These are phyloP conservation scores for Lagopus leucura DNA, from an alignment of 2,113 vertebrate genomes.

Conservation along the genomic window DNA sequence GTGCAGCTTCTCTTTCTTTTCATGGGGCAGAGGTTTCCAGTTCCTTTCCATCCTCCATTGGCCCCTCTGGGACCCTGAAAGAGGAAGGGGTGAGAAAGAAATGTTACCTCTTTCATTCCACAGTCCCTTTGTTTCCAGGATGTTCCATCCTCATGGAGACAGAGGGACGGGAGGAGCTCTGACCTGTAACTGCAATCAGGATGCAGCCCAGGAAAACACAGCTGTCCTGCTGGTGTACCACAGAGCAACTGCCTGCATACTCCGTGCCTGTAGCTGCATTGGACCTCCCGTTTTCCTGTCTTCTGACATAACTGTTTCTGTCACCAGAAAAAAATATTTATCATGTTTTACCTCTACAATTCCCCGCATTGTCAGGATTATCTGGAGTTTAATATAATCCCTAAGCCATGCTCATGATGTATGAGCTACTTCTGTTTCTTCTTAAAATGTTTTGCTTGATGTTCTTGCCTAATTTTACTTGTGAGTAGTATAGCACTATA, in stretches of 20 bases:
- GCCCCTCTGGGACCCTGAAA: background rate
- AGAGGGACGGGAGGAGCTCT: background rate
- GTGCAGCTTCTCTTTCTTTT: background rate
- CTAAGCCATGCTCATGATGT: background rate
- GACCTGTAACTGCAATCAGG: background rate
- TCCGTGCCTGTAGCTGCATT: fast-evolving
- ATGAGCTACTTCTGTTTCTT: background rate
- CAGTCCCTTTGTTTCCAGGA: background rate
- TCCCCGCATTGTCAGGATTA: background rate
- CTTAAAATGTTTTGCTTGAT: background rate
- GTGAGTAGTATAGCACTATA: background rate
- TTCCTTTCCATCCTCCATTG: background rate
- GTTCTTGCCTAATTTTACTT: conserved; percentile 13
- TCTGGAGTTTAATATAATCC: conserved; percentile 15
- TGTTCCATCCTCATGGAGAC: background rate
- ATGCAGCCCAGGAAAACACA: fast-evolving
- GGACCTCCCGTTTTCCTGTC: background rate
- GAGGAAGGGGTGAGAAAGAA: background rate
- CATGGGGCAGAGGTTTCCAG: background rate
- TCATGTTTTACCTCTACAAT: conserved; percentile 10
- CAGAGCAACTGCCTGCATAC: fast-evolving
- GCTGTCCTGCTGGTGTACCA: background rate
- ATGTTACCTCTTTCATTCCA: background rate
- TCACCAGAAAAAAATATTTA: background rate
- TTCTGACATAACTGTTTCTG: background rate